Evolutionary conservation across 1,140 invertebrate genomes (phyloP), one percentile per base, ranked within the genome.

Genomic region (Arctopsyche grandis): DNA sequence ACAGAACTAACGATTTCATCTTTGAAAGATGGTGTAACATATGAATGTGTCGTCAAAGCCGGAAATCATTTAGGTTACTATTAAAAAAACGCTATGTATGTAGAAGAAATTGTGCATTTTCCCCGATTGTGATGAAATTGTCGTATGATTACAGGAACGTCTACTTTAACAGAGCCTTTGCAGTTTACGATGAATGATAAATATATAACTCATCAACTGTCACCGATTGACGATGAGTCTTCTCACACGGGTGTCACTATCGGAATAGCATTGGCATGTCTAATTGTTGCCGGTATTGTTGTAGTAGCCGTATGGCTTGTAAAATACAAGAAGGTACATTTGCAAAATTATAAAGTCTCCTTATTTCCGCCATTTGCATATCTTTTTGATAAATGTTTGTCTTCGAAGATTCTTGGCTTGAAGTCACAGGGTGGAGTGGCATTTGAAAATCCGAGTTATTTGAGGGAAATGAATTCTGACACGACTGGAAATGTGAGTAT

Each of bases 391-490:
- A 19, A 77, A 69, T 63, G n/a, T 77, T 77, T 22, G 10, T 44
- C 44, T 75, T 46, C 79, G 77, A 83, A 88, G 87, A 87, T 86
- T 82, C 84, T 90, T 21, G 87, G 88, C 75, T 81, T 90, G 16
- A 91, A 91, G 80, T 87, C 89, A 21, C 89, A 90, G 80, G 90
- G 91, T 69, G 93, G 93, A 22, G 93, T 95, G 69, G 94, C 94
- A 4, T 96, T 96, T 85, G 94, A 95, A 85, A 96, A 96, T 88
- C 94, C 94, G 0, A 94, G 93, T 83, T 96, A 96, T 85, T 90
- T 95, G 73, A 89, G 93, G 79, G 94, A 94, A 84, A 89, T 93
- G 26, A 92, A 92, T 85, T 90, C 92, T 86, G 93, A 94, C 83
- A 90, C 92, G 83, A 89, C 91, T 76, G 90, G 84, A 0, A 88